Conservation (phyloP, 2,888 invertebrate genomes). For the Stenodera caucasica region DNA sequence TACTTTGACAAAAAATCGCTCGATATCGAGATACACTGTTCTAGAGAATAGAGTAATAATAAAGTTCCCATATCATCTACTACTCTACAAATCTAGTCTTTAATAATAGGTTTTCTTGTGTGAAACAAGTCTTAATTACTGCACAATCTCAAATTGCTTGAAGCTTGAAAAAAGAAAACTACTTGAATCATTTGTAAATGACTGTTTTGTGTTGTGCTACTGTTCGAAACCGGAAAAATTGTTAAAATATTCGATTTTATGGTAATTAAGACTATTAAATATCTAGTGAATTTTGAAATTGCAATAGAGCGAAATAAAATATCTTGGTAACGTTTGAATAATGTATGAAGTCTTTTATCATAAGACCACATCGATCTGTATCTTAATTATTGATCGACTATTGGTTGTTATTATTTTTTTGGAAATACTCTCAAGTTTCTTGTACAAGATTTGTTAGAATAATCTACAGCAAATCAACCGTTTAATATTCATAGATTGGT, state of each 20-base stretch:
- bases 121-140: neutral
- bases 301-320: neutral
- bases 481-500: conserved; percentile 8
- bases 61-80: too few relatives aligned
- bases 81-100: too few relatives aligned
- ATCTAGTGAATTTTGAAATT: neutral
- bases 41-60: too few relatives aligned
- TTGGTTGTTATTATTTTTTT: neutral
- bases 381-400: conserved; percentile 4
- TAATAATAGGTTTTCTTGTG: neutral
- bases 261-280: conserved; percentile 3
- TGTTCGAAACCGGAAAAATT: too few relatives aligned
- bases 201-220: neutral
- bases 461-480: conserved; percentile 2
- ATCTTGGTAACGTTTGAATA: neutral
- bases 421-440: neutral
- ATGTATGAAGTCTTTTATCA: neutral
- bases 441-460: neutral
- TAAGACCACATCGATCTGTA: neutral
- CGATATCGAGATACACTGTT: too few relatives aligned
- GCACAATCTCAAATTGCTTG: neutral
- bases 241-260: conserved; percentile 8
- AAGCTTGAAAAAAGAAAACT: neutral
- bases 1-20: too few relatives aligned
- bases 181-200: neutral